Base-by-base conservation (phyloP, 2,888 invertebrate genomes). In the Perithous albicinctus region DNA sequence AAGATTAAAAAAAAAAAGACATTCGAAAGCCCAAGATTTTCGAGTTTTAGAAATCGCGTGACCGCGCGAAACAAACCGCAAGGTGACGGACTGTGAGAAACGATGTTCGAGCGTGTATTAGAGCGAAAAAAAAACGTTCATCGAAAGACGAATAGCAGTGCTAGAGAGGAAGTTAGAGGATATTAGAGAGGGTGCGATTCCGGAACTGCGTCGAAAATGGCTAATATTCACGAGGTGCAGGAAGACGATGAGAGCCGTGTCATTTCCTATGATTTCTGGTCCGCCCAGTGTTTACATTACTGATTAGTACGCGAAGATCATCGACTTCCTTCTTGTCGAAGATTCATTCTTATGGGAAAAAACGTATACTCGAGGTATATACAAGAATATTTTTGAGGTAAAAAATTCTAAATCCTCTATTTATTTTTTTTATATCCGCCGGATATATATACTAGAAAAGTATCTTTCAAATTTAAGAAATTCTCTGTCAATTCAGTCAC, bases 21-120 rank as follows among this genome's bases (percentile, higher is more conserved):
- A 70, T 23, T 8, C 61, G 12, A 76, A 76, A 69, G 61, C 41
- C 20, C 61, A 38, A 54, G 67, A 76, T 75, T 75, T 70, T 59
- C 20, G 73, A 64, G 70, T 66, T 82, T 75, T 38, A 61, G 61
- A 41, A 74, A 78, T 82, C 75, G 82, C 82, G 78, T 78, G 82
- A 72, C 78, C 72, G 67, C 54, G 10, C 18, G 41, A 38, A 18
- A 15, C 35, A 4, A 32, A 82, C 78, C 82, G 54, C 78, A 72
- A 75, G 78, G 74, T 72, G 75, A 82, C 70, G 74, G 82, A 75
- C 75, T 75, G 78, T 82, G 78, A 78, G 82, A 82, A 82, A 78
- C 75, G 59, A 20, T 64, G 73, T 48, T 66, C 12, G 35, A 29
- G 26, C n/a, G 15, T 2, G 54, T 29, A 59, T 77, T 78, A 64